Percentiles rank a stretch among this genome's conserved stretches.
Conservation (phyloP, 1,140 invertebrate species). For the Nebria ingens region DNA sequence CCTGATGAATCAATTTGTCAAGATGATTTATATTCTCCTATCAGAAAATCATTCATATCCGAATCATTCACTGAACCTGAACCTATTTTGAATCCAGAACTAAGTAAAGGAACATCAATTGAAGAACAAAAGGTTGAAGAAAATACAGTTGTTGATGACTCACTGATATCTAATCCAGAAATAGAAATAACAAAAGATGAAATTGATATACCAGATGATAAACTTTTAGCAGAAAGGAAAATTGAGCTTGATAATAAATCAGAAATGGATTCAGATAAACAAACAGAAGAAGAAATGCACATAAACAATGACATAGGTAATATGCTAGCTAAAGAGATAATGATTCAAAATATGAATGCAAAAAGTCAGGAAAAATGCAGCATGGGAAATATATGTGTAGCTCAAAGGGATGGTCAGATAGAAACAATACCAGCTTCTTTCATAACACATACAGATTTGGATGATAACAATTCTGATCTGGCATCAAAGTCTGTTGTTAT, state of each 20-base stretch:
- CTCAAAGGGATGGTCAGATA: constrained; percentile 15
- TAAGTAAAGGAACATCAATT: background rate
- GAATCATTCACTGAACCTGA: background rate
- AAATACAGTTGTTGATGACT: background rate
- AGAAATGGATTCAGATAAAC: background rate
- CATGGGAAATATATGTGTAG: background rate
- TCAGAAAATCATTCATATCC: background rate
- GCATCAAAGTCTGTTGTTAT: constrained; percentile 47
- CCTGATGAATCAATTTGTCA: constrained; percentile 41
- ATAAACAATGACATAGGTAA: background rate
- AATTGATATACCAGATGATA: background rate
- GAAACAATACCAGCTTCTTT: constrained; percentile 17
- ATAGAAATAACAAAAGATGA: background rate
- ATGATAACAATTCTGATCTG: constrained; percentile 35
- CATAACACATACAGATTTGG: constrained; percentile 22
- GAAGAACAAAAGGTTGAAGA: background rate
- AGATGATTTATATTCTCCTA: constrained; percentile 28
- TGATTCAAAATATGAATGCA: background rate
- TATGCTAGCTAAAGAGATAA: background rate
- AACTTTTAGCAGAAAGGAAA: background rate
- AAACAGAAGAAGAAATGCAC: background rate
- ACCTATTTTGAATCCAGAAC: background rate
- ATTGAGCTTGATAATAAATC: background rate
- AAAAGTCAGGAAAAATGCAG: constrained; percentile 2
- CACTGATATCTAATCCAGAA: background rate